Percentiles rank a stretch among this genome's conserved stretches.
Evolutionary conservation across 2,113 vertebrate genomes (phyloP).

Genomic region (Cyprinodon brontotheroides): DNA sequence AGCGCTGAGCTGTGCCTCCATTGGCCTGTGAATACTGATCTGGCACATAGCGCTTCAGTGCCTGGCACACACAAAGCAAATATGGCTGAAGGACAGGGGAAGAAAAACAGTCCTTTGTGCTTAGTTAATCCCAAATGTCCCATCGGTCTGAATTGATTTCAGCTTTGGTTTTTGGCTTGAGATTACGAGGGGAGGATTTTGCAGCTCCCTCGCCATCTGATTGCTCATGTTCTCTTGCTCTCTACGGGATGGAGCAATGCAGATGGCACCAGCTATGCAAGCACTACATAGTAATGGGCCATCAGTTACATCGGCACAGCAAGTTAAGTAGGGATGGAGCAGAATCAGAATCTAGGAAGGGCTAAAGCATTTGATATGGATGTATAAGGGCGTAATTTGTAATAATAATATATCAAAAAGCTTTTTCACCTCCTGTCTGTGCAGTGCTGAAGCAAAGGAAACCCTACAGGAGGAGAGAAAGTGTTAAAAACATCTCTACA

Average conservation of each 20-base stretch:
- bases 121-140: constrained; percentile 58
- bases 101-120: constrained; percentile 52
- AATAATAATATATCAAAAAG: neutral
- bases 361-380: neutral
- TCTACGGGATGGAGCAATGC: constrained; percentile 23
- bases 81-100: constrained; percentile 49
- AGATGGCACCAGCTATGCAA: constrained; percentile 37
- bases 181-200: constrained; percentile 44
- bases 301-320: constrained; percentile 13
- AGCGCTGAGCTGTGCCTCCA: constrained; percentile 26
- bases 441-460: neutral
- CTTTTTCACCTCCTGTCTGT: neutral
- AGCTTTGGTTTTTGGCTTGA: constrained; percentile 54
- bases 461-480: neutral
- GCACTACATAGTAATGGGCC: constrained; percentile 7
- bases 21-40: constrained; percentile 34
- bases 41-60: constrained; percentile 37
- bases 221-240: constrained; percentile 46
- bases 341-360: neutral
- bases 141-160: constrained; percentile 60
- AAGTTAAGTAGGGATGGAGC: neutral
- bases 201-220: constrained; percentile 61
- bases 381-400: neutral
- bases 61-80: constrained; percentile 42
- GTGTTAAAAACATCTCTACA: neutral